These are phyloP conservation scores for Sminthurinus aureus DNA, from an alignment of 2,888 invertebrate species.

Conservation along the genomic window DNA sequence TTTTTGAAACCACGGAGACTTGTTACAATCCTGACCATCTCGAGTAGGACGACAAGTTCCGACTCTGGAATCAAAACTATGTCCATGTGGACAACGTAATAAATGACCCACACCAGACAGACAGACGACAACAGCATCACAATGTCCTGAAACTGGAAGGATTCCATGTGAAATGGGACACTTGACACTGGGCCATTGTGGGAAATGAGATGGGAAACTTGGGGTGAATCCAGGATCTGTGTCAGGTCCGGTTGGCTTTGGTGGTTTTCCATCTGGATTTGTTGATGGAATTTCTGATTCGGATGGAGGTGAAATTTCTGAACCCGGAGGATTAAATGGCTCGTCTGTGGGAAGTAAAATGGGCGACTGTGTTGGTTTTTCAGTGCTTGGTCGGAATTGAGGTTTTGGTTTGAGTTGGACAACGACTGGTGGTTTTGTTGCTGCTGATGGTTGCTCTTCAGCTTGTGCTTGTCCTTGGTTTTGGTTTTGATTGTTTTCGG, in stretches of 20 bases:
- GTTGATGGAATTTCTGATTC: background rate
- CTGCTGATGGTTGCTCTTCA: background rate
- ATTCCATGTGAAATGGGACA: conserved; percentile 34
- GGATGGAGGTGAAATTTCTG: background rate
- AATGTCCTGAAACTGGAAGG: conserved; percentile 32
- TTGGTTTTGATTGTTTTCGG: background rate
- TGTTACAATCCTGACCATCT: background rate
- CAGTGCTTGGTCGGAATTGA: background rate
- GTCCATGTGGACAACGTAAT: conserved; percentile 27
- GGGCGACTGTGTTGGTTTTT: background rate
- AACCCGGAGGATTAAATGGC: background rate
- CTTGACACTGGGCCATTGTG: conserved; percentile 1
- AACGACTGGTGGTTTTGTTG: background rate
- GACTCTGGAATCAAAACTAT: conserved; percentile 13
- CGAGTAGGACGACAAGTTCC: conserved; percentile 18
- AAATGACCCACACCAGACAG: conserved; percentile 30
- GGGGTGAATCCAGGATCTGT: background rate
- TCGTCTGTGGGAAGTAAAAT: background rate
- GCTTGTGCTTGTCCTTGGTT: background rate
- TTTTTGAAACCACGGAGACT: background rate
- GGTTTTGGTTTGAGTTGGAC: conserved; percentile 26
- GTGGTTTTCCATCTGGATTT: background rate
- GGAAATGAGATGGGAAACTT: background rate
- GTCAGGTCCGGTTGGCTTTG: background rate
- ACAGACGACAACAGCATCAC: conserved; percentile 32